These are phyloP conservation scores for Trachelus tabidus DNA, from an alignment of 2,888 invertebrate genomes.

Conservation along the genomic window DNA sequence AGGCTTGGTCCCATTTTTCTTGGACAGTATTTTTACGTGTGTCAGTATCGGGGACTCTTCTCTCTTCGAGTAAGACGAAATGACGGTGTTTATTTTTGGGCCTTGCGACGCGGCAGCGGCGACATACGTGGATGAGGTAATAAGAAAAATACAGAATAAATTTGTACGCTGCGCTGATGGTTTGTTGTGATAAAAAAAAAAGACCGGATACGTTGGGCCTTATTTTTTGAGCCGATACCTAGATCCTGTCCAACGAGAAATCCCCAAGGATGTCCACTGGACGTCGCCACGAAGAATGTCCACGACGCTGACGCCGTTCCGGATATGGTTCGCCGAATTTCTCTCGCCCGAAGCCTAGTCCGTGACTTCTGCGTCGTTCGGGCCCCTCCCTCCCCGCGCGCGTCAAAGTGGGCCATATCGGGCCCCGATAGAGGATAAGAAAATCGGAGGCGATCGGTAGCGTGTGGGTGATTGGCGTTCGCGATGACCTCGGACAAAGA, in stretches of 20 bases:
- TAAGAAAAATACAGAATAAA: neutral
- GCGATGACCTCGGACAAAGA: neutral
- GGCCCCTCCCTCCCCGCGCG: neutral
- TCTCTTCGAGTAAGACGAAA: neutral
- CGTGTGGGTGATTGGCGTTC: neutral
- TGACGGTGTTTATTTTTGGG: neutral
- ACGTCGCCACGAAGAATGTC: constrained; percentile 5
- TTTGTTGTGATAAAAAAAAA: neutral
- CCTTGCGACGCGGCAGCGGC: neutral
- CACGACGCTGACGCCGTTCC: constrained; percentile 30
- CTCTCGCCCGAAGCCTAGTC: constrained; percentile 16
- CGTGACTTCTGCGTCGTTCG: neutral
- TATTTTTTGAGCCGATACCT: neutral
- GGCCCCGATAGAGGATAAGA: neutral
- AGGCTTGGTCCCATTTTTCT: neutral
- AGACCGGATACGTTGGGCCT: neutral
- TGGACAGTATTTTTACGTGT: neutral
- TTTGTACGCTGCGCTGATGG: neutral
- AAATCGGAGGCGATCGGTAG: neutral
- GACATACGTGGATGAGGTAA: neutral
- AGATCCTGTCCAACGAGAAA: neutral
- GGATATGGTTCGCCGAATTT: constrained; percentile 48
- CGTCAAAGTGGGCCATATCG: neutral
- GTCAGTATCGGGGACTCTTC: neutral
- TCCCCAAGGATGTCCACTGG: constrained; percentile 12